Base-by-base conservation (phyloP, 2,113 vertebrate genomes). In the Phodopus roborovskii region DNA sequence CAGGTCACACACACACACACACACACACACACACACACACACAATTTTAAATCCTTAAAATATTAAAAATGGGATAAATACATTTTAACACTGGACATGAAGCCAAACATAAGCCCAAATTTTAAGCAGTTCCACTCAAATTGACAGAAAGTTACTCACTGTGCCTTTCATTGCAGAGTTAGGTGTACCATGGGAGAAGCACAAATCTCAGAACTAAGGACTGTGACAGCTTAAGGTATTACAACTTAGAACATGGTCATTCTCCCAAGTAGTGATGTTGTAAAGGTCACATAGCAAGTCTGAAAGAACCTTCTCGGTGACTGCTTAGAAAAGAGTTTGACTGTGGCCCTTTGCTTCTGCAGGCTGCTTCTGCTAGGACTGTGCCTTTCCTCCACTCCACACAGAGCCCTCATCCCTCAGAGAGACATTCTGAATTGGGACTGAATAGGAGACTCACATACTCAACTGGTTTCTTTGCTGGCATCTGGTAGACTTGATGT, bases 331-430 rank as follows among this genome's bases (percentile, higher is more conserved):
- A 30, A 45, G n/a, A 0, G 15, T 45, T 22, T 33, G 26, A 60
- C 4, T 36, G 24, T 30, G 30, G 36, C 17, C 4, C 15, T 45
- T 92, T 39, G 30, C n/a, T 75, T 78, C 20, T 13, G 7, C 33
- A 64, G 22, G 66, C 6, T 68, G 16, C 3, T 30, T 2, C 17
- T 39, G 12, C 45, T 1, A 19, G 22, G 7, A 1, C 7, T 2
- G 8, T 60, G 5, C 6, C 10, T 2, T 83, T 28, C 24, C 77
- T 10, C 7, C 2, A 30, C 15, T 88, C 30, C 48, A 39, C 33
- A 50, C 64, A 50, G 3, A 64, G 5, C 30, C 3, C 30, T 36
- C 6, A 11, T 70, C 62, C 68, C 8, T n/a, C 26, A 73, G 56
- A 74, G 39, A 78, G 26, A 68, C 66, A 13, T 8, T 16, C 33